These are phyloP conservation scores for Actenoides hombroni DNA, from an alignment of 2,113 vertebrate genomes.

Conservation along the genomic window DNA sequence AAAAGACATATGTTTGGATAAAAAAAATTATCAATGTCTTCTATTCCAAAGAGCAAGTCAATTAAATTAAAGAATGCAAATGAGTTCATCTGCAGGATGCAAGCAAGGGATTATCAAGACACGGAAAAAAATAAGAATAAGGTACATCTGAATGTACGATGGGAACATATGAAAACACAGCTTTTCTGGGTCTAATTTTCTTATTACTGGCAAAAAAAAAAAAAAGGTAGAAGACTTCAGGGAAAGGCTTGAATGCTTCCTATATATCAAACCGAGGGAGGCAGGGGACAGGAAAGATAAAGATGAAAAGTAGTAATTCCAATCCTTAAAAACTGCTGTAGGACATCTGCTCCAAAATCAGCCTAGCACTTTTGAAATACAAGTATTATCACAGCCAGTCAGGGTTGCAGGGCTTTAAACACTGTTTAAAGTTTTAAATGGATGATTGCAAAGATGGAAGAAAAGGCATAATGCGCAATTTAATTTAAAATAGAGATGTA, in stretches of 20 bases:
- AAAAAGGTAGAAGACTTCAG: not conserved
- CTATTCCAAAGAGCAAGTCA: not conserved
- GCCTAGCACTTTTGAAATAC: not conserved
- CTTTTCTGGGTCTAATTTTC: not conserved
- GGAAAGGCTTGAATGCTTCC: not conserved
- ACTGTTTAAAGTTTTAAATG: not conserved
- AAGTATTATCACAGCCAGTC: not conserved
- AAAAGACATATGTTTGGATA: not conserved
- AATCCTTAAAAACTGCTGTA: not conserved
- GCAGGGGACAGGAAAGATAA: not conserved
- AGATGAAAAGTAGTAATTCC: not conserved
- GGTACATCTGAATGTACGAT: not conserved
- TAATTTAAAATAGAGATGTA: not conserved
- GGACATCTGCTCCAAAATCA: not conserved
- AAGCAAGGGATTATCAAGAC: not conserved
- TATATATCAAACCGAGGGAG: not conserved
- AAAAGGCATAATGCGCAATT: not conserved
- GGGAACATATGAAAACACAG: not conserved
- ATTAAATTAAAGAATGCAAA: constrained; percentile 35
- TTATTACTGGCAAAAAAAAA: not conserved
- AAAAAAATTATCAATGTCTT: not conserved
- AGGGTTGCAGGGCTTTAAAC: not conserved
- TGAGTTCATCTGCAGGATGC: not conserved
- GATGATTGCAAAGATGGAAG: not conserved
- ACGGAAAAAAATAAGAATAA: not conserved